Percentiles rank a stretch among this genome's conserved stretches.
Evolutionary conservation across 2,797 vertebrate genomes (phyloP).

Genomic region (Peromyscus attwateri): DNA sequence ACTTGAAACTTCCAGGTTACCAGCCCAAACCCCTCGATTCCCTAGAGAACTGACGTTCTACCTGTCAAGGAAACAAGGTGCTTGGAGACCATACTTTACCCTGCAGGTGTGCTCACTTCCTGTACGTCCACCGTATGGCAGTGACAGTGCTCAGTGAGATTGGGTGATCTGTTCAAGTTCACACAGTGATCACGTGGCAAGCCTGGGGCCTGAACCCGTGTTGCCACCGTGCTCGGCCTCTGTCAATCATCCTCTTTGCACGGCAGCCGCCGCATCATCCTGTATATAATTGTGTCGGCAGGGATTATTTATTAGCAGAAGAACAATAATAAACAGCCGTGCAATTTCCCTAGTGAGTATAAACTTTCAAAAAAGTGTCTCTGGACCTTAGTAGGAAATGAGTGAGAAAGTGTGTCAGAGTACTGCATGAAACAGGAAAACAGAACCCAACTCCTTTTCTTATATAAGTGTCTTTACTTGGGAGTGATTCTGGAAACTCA

Average conservation of each 20-base stretch:
- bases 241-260: neutral
- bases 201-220: neutral
- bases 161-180: neutral
- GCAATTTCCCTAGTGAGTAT: neutral
- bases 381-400: conserved; percentile 23
- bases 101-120: neutral
- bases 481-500: conserved; percentile 65
- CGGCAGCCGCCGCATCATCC: neutral
- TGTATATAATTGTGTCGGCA: neutral
- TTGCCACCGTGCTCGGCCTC: neutral
- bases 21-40: neutral
- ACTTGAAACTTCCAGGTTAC: neutral
- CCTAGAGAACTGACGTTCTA: neutral
- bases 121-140: neutral
- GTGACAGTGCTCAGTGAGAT: neutral
- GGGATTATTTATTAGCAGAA: neutral
- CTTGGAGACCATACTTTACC: neutral
- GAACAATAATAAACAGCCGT: neutral
- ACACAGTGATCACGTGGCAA: neutral
- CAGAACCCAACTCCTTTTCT: conserved; percentile 42
- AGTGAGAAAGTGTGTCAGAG: neutral
- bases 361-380: neutral
- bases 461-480: conserved; percentile 71
- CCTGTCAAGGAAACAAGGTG: neutral
- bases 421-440: neutral